A percentile compares a stretch with the other conserved stretches of the same genome.
Evolutionary conservation across 2,113 vertebrate species (phyloP).

Genomic region (Oceanites oceanicus): DNA sequence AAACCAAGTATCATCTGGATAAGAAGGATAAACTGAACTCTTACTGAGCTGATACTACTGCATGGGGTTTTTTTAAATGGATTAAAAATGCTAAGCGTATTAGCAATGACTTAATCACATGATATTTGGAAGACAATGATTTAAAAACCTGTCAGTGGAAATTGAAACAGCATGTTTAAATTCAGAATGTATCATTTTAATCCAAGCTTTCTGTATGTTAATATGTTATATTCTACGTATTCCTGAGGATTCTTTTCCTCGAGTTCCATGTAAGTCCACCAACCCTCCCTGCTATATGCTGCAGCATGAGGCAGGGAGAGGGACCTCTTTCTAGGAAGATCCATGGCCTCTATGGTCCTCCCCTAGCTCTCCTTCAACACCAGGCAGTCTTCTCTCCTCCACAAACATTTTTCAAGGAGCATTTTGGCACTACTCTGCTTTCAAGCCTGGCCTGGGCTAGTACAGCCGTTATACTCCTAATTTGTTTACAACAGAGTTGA

Average conservation of each 20-base stretch:
- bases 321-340: background rate
- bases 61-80: fast-evolving
- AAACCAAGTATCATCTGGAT: background rate
- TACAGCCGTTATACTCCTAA: background rate
- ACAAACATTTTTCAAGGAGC: background rate
- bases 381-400: background rate
- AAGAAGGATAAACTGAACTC: background rate
- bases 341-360: background rate
- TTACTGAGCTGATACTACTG: background rate
- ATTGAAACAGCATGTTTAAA: background rate
- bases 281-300: background rate
- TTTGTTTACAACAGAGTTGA: background rate
- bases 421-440: background rate
- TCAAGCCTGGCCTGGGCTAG: background rate
- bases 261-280: background rate
- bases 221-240: background rate
- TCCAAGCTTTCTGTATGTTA: background rate
- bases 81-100: background rate
- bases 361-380: background rate
- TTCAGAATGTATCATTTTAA: background rate
- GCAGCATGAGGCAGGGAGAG: background rate
- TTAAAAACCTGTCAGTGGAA: background rate
- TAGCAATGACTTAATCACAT: background rate
- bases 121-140: background rate
- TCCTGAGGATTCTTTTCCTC: background rate